Conservation (phyloP, 2,113 vertebrate species). For the Epinephelus cyanopodus region DNA sequence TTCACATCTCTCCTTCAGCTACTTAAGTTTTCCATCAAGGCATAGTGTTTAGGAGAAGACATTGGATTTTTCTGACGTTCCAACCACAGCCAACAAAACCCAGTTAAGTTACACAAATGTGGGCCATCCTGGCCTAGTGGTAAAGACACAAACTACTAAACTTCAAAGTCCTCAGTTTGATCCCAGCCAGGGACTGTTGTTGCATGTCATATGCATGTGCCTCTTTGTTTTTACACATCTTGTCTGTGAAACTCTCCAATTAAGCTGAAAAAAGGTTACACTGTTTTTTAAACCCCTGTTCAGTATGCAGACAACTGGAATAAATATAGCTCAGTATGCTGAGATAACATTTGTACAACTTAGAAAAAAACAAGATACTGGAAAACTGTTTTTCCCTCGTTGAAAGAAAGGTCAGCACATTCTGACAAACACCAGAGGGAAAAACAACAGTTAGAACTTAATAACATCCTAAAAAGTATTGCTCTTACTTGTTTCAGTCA, state of each 20-base stretch:
- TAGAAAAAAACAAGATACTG: background rate
- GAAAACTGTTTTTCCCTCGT: background rate
- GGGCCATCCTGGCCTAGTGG: too few relatives aligned
- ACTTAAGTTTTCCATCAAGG: too few relatives aligned
- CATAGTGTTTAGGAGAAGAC: too few relatives aligned
- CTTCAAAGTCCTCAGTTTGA: background rate
- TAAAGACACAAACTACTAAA: background rate
- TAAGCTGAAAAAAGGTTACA: background rate
- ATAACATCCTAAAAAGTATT: background rate
- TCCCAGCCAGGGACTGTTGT: too few relatives aligned
- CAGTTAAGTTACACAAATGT: too few relatives aligned
- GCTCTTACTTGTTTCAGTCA: background rate
- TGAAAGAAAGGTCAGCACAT: constrained; percentile 34
- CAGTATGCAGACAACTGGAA: background rate
- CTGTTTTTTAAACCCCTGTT: background rate
- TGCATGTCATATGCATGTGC: background rate
- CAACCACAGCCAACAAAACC: too few relatives aligned
- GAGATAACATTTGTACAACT: background rate
- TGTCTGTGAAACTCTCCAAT: background rate
- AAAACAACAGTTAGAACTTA: background rate
- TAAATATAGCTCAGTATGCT: background rate
- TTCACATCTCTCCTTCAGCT: too few relatives aligned
- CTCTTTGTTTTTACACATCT: too few relatives aligned
- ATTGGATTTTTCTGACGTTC: too few relatives aligned
- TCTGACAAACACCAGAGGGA: background rate